Evolutionary conservation across 2,113 vertebrate genomes (phyloP), one percentile per base, ranked within the genome.

Genomic region (Hippoglossus stenolepis): DNA sequence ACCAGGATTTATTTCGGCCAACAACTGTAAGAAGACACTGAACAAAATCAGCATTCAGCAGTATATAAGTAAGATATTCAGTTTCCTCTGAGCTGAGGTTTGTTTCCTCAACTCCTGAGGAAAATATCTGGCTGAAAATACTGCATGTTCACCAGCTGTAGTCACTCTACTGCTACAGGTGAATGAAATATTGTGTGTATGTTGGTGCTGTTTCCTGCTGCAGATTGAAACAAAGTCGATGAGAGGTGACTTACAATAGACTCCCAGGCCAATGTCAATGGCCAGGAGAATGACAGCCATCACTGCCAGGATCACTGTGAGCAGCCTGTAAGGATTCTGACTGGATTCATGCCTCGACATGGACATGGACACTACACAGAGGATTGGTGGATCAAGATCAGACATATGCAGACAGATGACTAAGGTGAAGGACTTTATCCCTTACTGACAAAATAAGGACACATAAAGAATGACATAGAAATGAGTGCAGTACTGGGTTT

Each of bases 221-320:
- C 13, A 45, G 43, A 45, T 14, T 45, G 43, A 45, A 45, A 45
- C 47, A 18, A 51, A 51, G 47, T 17, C 5, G 8, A 23, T 21
- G n/a, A 56, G 53, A 21, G 53, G 53, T 65, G 11, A 90, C 92
- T 92, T 83, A 93, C 92, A 92, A 13, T 90, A 86, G 61, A 89
- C 77, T 57, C 91, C 86, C 68, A 92, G 84, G 80, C 91, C 87
- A 11, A 93, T 85, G 49, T 91, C 80, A 28, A 76, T 63, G 23
- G 51, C 61, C 0, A 93, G 75, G 2, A 92, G 89, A 62, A 92
- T 51, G 45, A 28, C 54, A 58, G 87, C 87, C 0, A 92, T 82
- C 65, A 66, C 83, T 1, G 70, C 73, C 79, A 92, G 77, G 54
- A 81, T 60, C 14, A 76, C 54, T 40, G 31, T 57, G 2, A 91